phyloP scores from a whole-genome alignment of 1,140 invertebrate genomes.

The Centruroides sculpturatus region DNA sequence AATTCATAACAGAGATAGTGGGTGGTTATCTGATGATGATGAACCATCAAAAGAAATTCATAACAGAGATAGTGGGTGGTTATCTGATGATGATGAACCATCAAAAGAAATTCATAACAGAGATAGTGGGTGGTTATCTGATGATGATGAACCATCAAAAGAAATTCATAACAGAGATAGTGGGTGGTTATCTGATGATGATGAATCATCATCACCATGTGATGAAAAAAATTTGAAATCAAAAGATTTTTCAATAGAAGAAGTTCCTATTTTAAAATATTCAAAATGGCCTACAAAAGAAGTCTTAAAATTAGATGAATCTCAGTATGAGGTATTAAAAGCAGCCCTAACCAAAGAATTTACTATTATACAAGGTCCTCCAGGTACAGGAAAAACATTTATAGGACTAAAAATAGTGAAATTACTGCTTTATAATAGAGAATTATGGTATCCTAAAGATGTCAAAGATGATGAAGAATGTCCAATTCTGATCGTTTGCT shows the following conservation, averaged over 20 bases:
- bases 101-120: too few species aligned
- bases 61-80: too few species aligned
- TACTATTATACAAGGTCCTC: conserved; percentile 55
- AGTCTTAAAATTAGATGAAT: conserved; percentile 27
- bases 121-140: too few species aligned
- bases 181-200: neutral
- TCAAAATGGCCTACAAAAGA: conserved; percentile 13
- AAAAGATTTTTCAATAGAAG: too few species aligned
- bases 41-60: too few species aligned
- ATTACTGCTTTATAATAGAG: conserved; percentile 26
- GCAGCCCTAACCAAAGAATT: conserved; percentile 33
- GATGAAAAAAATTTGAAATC: neutral
- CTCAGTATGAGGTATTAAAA: conserved; percentile 33
- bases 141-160: too few species aligned
- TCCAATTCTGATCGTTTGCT: conserved; percentile 66
- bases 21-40: neutral
- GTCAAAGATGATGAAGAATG: neutral
- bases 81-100: neutral
- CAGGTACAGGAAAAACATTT: conserved; percentile 66
- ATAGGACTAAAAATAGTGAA: conserved; percentile 37
- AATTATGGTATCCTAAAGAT: conserved; percentile 17
- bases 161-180: too few species aligned
- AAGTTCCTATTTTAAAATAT: too few species aligned
- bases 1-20: too few species aligned
- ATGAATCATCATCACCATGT: neutral